phyloP scores from a whole-genome alignment of 2,888 invertebrate species.

The Melanchra persicariae region DNA sequence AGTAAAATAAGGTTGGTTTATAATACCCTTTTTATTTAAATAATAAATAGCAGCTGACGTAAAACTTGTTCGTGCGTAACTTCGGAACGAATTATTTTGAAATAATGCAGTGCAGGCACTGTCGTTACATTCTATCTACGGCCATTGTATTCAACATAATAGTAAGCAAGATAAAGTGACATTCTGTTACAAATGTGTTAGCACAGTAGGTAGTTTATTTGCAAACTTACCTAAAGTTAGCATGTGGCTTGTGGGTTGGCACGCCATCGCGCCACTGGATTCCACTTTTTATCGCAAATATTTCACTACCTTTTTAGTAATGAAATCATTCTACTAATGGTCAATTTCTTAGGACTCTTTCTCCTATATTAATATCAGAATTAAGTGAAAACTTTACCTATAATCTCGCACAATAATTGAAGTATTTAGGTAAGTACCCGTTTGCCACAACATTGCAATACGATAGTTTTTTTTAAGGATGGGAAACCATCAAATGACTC shows the following conservation, averaged over 20 bases:
- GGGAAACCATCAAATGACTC: too few species aligned
- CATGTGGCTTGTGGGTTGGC: neutral
- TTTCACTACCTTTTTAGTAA: too few species aligned
- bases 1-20: slow-evolving; percentile 36
- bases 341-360: too few species aligned
- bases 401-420: too few species aligned
- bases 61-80: slow-evolving; percentile 67
- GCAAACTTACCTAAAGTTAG: neutral
- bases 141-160: slow-evolving; percentile 27
- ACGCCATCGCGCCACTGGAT: too few species aligned
- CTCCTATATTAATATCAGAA: too few species aligned
- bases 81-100: slow-evolving; percentile 55
- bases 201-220: slow-evolving; percentile 12
- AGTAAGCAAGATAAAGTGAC: slow-evolving; percentile 12
- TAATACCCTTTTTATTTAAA: slow-evolving; percentile 49
- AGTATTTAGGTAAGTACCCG: too few species aligned
- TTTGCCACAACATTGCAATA: too few species aligned
- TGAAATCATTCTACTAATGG: neutral
- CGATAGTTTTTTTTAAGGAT: too few species aligned
- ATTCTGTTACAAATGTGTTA: slow-evolving; percentile 20
- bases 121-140: slow-evolving; percentile 7
- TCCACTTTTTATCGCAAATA: too few species aligned
- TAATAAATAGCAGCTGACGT: slow-evolving; percentile 53
- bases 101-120: slow-evolving; percentile 34
- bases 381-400: too few species aligned